phyloP scores from a whole-genome alignment of 2,797 vertebrate species.

The Hemibagrus guttatus region DNA sequence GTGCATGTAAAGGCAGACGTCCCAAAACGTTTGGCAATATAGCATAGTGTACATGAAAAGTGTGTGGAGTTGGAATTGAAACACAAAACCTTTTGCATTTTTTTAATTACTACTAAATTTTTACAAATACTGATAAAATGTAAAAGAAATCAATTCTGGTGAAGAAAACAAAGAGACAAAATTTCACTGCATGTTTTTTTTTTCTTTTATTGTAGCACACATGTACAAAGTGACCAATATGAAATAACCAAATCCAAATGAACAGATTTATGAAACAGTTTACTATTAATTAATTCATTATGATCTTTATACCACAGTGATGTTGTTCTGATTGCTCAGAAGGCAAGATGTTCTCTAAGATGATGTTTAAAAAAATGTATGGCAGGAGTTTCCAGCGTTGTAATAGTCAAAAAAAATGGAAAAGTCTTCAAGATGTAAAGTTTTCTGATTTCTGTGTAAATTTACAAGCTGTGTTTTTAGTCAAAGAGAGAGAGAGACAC shows the following conservation, averaged over 20 bases:
- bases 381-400: not conserved
- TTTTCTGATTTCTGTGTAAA: not conserved
- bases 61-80: not conserved
- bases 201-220: not conserved
- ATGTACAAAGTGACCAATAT: not conserved
- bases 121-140: not conserved
- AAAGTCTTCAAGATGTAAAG: no score
- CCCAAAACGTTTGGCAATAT: no score
- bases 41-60: no score
- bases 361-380: not conserved
- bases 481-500: no score
- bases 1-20: no score
- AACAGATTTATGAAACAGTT: not conserved
- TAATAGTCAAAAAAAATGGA: not conserved
- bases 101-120: not conserved
- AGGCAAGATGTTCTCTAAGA: not conserved
- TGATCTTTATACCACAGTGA: not conserved
- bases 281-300: not conserved
- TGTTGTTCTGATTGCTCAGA: not conserved
- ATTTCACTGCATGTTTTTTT: not conserved
- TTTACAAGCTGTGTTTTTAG: not conserved
- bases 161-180: not conserved
- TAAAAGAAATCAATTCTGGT: not conserved
- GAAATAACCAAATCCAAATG: not conserved
- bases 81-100: not conserved